Evolutionary conservation across 2,113 vertebrate species (phyloP).

Genomic region (Oncorhynchus keta): DNA sequence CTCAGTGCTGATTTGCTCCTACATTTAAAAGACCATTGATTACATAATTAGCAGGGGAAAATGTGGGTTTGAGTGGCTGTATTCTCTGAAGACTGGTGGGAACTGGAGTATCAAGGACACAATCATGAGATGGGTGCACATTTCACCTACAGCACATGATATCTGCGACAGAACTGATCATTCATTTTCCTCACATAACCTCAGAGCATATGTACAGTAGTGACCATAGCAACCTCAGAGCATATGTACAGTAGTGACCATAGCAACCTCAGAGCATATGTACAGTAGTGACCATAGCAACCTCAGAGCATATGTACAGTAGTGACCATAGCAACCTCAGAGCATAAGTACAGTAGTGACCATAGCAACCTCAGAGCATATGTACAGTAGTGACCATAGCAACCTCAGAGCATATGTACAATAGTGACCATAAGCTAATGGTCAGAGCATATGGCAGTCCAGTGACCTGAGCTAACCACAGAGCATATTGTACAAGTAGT

Average conservation of each 20-base stretch:
- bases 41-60: conserved; percentile 72
- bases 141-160: neutral
- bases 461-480: too few relatives aligned
- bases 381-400: too few relatives aligned
- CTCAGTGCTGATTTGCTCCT: conserved; percentile 72
- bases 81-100: conserved; percentile 54
- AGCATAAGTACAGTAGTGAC: neutral
- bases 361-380: neutral
- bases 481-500: too few relatives aligned
- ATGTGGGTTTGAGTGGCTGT: conserved; percentile 26
- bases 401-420: too few relatives aligned
- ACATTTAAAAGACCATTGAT: conserved; percentile 78
- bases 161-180: neutral
- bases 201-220: too few relatives aligned
- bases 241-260: too few relatives aligned
- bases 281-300: too few relatives aligned
- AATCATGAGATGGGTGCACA: neutral
- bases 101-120: conserved; percentile 30
- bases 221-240: too few relatives aligned
- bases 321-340: neutral
- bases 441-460: too few relatives aligned
- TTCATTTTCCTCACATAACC: neutral
- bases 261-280: too few relatives aligned
- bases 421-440: too few relatives aligned
- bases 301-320: too few relatives aligned